phyloP scores from a whole-genome alignment of 2,888 invertebrate genomes.

The Drosophila ezoana region DNA sequence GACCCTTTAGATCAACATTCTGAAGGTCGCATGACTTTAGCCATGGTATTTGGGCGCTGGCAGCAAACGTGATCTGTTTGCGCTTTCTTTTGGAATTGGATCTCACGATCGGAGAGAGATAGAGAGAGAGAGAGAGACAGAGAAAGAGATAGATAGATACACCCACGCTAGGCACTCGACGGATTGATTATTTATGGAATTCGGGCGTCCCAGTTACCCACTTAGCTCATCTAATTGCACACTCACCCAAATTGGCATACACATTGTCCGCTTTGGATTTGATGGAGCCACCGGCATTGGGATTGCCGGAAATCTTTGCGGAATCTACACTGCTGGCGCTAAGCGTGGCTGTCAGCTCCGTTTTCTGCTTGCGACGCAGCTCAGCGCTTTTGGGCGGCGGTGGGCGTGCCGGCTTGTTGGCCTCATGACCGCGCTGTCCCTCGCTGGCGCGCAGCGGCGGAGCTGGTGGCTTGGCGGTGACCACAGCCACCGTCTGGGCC shows the following conservation, averaged over 20 bases:
- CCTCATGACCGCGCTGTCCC: slow-evolving; percentile 84
- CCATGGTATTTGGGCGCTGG: slow-evolving; percentile 25
- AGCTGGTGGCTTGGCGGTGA: slow-evolving; percentile 89
- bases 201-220: slow-evolving; percentile 21
- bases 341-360: slow-evolving; percentile 76
- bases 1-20: slow-evolving; percentile 65
- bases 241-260: slow-evolving; percentile 91
- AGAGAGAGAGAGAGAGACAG: background rate
- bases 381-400: slow-evolving; percentile 90
- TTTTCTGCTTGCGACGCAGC: slow-evolving; percentile 87
- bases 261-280: slow-evolving; percentile 87
- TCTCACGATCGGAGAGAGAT: slow-evolving; percentile 28
- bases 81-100: slow-evolving; percentile 65
- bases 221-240: background rate
- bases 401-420: slow-evolving; percentile 89
- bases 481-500: slow-evolving; percentile 82
- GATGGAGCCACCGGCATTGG: slow-evolving; percentile 78
- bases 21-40: slow-evolving; percentile 63
- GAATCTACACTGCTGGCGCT: slow-evolving; percentile 72
- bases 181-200: slow-evolving; percentile 24
- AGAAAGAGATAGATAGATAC: slow-evolving; percentile 1
- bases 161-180: slow-evolving; percentile 21
- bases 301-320: slow-evolving; percentile 44
- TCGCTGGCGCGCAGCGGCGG: slow-evolving; percentile 88
- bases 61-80: slow-evolving; percentile 71